These are phyloP conservation scores for Lutraria lutraria DNA, from an alignment of 2,888 invertebrate species.

Conservation along the genomic window DNA sequence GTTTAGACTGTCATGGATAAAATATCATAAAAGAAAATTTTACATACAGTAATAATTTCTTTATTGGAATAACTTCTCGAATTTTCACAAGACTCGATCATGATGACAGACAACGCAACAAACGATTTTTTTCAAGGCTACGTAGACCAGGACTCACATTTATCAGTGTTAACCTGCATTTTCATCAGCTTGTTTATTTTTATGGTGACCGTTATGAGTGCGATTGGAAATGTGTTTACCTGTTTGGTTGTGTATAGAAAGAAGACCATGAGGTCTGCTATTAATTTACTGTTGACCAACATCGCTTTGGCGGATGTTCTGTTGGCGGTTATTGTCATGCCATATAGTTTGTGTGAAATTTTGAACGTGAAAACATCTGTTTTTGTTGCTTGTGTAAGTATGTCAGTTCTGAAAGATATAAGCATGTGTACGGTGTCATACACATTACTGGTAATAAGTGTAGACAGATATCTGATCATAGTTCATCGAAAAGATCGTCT, in stretches of 20 bases:
- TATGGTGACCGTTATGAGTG: conserved; percentile 63
- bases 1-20: no score
- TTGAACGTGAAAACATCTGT: conserved; percentile 53
- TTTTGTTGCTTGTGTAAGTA: conserved; percentile 42
- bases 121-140: neutral
- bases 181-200: conserved; percentile 44
- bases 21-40: no score
- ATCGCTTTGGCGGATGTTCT: conserved; percentile 81
- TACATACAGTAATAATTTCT: no score
- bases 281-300: conserved; percentile 83
- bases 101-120: neutral
- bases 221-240: conserved; percentile 79
- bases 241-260: conserved; percentile 82
- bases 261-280: conserved; percentile 83
- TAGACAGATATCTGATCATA: conserved; percentile 82
- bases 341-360: conserved; percentile 71
- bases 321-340: conserved; percentile 75
- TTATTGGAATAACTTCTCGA: neutral
- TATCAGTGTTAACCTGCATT: conserved; percentile 3
- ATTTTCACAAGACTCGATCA: neutral
- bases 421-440: conserved; percentile 76
- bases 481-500: conserved; percentile 78
- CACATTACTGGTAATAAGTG: conserved; percentile 80
- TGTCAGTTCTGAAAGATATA: conserved; percentile 73
- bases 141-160: neutral